These are phyloP conservation scores for Caenorhabditis imperialis DNA, from an alignment of 2,888 invertebrate genomes.

Conservation along the genomic window DNA sequence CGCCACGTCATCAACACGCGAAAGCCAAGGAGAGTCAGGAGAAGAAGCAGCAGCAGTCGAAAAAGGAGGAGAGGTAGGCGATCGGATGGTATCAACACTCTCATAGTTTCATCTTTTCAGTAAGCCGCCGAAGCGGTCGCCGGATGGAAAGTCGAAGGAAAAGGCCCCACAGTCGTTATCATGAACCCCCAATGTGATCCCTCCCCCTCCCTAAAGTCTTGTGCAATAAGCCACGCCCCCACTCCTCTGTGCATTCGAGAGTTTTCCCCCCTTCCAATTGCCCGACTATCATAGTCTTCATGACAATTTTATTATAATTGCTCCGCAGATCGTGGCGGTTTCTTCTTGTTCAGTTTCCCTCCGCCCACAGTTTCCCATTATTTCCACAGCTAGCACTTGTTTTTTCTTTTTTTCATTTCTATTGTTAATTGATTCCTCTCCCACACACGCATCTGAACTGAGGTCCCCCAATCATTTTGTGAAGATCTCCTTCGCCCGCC, in stretches of 20 bases:
- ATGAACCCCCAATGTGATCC: conserved; percentile 1
- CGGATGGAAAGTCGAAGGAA: not conserved
- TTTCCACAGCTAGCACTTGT: conserved; percentile 24
- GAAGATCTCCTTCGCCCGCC: conserved; percentile 25
- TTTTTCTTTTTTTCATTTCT: conserved; percentile 17
- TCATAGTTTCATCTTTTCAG: not conserved
- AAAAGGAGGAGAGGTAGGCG: conserved; percentile 2
- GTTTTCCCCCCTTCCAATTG: conserved; percentile 4
- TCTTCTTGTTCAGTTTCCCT: conserved; percentile 8
- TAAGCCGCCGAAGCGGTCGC: conserved; percentile 19
- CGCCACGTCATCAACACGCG: conserved; percentile 6
- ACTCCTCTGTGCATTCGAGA: conserved; percentile 7
- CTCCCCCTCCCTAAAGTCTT: conserved; percentile 7
- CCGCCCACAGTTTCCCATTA: not conserved
- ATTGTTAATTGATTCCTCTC: conserved; percentile 1
- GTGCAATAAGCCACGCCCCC: not conserved
- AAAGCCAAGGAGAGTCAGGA: conserved; percentile 11
- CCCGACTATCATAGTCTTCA: not conserved
- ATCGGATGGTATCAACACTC: not conserved
- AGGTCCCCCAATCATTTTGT: not conserved
- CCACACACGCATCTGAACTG: not conserved
- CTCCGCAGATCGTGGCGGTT: no score
- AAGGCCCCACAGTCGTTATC: not conserved
- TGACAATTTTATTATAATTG: no score
- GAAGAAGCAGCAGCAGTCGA: conserved; percentile 13